Evolutionary conservation across 1,140 invertebrate genomes (phyloP).

Genomic region (Drosophila sulfurigaster): DNA sequence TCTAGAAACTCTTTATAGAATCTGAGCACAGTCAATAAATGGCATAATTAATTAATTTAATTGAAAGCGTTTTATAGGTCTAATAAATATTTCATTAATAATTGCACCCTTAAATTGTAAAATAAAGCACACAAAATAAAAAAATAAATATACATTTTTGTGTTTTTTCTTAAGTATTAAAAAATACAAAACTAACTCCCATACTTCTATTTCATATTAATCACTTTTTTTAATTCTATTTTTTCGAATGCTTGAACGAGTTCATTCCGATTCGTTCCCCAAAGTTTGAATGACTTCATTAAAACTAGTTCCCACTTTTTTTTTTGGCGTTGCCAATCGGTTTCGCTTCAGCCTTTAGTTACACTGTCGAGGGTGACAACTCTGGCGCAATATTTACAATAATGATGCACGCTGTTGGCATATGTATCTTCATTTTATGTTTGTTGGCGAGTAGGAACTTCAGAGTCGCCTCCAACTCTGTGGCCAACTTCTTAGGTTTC

Average conservation of each 20-base stretch:
- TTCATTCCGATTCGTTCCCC: constrained; percentile 10
- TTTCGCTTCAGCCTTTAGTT: constrained; percentile 15
- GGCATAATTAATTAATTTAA: not conserved
- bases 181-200: no score
- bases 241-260: not conserved
- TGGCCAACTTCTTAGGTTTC: constrained; percentile 42
- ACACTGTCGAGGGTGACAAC: constrained; percentile 6
- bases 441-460: constrained; percentile 15
- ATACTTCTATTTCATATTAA: not conserved
- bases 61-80: no score
- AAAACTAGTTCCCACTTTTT: constrained; percentile 4
- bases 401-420: not conserved
- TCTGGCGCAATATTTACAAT: not conserved
- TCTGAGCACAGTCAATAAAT: no score
- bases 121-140: no score
- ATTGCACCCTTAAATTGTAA: no score
- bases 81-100: not conserved
- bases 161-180: no score
- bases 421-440: constrained; percentile 38
- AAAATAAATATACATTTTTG: no score
- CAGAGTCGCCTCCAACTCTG: not conserved
- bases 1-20: not conserved
- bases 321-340: constrained; percentile 15
- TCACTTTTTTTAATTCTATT: not conserved
- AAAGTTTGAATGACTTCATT: constrained; percentile 7